These are phyloP conservation scores for Geotrypetes seraphini DNA, from an alignment of 2,797 vertebrate genomes.

Conservation along the genomic window DNA sequence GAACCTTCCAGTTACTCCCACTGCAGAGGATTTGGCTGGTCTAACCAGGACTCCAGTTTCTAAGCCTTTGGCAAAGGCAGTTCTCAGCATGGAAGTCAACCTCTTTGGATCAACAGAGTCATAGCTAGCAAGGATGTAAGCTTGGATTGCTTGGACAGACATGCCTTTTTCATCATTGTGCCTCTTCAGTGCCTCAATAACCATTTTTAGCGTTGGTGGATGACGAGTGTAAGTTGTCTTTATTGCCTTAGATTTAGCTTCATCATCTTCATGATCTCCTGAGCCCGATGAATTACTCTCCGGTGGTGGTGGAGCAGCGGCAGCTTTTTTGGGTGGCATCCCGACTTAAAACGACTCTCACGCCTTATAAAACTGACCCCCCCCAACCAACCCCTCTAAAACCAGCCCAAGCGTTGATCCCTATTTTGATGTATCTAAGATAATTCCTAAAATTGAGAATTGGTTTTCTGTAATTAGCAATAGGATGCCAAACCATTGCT, in stretches of 20 bases:
- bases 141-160: conserved; percentile 38
- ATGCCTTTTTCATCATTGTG: conserved; percentile 38
- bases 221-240: conserved; percentile 9
- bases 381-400: no score
- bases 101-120: conserved; percentile 44
- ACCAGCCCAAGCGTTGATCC: no score
- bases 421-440: no score
- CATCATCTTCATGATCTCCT: no score
- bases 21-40: conserved; percentile 50
- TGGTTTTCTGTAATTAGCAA: no score
- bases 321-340: no score
- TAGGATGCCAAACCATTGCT: no score
- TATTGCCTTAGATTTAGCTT: background rate
- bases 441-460: no score
- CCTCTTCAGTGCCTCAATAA: conserved; percentile 62
- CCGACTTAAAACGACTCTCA: no score
- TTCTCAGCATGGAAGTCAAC: conserved; percentile 55
- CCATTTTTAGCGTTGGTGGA: conserved; percentile 65
- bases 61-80: conserved; percentile 58
- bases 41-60: conserved; percentile 57
- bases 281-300: no score
- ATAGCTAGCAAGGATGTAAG: conserved; percentile 51
- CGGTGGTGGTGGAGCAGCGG: no score
- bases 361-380: no score
- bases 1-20: conserved; percentile 64